Conservation (phyloP, 1,140 invertebrate genomes). For the Conopomorpha cramerella region DNA sequence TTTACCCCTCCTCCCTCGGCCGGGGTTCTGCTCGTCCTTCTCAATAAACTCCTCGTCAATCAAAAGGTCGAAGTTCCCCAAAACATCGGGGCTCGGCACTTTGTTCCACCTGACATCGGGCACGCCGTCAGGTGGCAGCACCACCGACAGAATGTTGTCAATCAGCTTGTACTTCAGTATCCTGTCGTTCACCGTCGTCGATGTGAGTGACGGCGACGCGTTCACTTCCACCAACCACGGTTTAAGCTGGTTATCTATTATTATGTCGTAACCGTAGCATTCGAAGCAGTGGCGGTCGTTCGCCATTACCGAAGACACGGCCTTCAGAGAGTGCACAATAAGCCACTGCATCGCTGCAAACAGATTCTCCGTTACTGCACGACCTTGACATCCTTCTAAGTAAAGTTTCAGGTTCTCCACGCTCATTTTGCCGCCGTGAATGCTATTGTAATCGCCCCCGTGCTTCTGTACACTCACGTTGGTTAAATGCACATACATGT, state of each 20-base stretch:
- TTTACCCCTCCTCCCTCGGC: conserved; percentile 5
- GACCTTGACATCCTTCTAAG: conserved; percentile 89
- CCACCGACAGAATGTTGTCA: conserved; percentile 91
- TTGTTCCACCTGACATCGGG: conserved; percentile 94
- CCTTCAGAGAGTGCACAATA: conserved; percentile 83
- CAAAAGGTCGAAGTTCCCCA: conserved; percentile 89
- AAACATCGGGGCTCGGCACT: conserved; percentile 74
- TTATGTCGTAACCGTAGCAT: conserved; percentile 90
- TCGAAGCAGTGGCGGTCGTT: conserved; percentile 85
- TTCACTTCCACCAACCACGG: conserved; percentile 93
- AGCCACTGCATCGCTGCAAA: conserved; percentile 89
- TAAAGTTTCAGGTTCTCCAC: conserved; percentile 89
- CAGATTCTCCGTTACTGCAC: conserved; percentile 81
- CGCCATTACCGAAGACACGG: conserved; percentile 80
- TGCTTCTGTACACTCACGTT: conserved; percentile 86
- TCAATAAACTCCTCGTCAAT: conserved; percentile 77
- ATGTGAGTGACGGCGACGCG: conserved; percentile 91
- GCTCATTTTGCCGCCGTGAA: conserved; percentile 94
- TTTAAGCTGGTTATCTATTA: conserved; percentile 84
- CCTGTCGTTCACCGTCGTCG: conserved; percentile 93
- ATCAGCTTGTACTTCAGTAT: conserved; percentile 96
- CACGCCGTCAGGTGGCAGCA: conserved; percentile 85
- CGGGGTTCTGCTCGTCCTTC: conserved; percentile 21
- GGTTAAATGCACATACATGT: conserved; percentile 87
- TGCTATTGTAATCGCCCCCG: conserved; percentile 90